phyloP scores from a whole-genome alignment of 2,113 vertebrate genomes.

The Ageneiosus marmoratus region DNA sequence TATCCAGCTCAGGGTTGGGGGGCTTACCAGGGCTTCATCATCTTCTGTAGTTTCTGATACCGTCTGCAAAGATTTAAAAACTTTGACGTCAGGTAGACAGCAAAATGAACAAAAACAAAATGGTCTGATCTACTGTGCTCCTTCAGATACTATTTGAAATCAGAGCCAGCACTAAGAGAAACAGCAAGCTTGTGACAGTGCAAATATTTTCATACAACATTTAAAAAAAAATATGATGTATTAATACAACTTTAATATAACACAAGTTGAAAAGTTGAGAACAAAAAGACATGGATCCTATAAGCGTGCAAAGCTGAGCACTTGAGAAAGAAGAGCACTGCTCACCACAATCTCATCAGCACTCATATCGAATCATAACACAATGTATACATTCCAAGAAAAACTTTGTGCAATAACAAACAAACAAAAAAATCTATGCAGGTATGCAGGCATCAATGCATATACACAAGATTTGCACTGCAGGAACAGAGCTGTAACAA shows the following conservation, averaged over 20 bases:
- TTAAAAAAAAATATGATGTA: not conserved
- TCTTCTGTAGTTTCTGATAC: constrained; percentile 99
- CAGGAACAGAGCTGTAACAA: not conserved
- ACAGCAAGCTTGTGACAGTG: constrained; percentile 4
- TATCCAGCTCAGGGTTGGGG: constrained; percentile 59
- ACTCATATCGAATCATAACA: not conserved
- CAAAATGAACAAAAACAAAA: constrained; percentile 44
- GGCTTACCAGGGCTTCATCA: constrained; percentile 99
- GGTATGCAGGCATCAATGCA: not conserved
- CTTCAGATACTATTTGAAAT: constrained; percentile 21
- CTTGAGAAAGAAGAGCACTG: constrained; percentile 33
- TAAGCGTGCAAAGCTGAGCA: constrained; percentile 61
- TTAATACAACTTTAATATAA: not conserved
- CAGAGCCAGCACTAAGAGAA: constrained; percentile 33
- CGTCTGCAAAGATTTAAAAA: constrained; percentile 95
- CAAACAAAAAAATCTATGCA: not conserved
- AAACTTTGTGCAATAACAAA: not conserved
- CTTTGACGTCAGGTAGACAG: constrained; percentile 75
- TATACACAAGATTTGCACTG: not conserved
- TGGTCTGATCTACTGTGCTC: constrained; percentile 42
- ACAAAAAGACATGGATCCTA: constrained; percentile 1
- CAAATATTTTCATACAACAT: constrained; percentile 30
- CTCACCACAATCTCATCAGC: constrained; percentile 15
- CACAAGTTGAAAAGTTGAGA: not conserved
- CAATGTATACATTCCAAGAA: not conserved